Percentiles rank a stretch among this genome's conserved stretches.
These are phyloP conservation scores for Digitonthophagus gazella DNA, from an alignment of 2,888 invertebrate genomes.

Conservation along the genomic window DNA sequence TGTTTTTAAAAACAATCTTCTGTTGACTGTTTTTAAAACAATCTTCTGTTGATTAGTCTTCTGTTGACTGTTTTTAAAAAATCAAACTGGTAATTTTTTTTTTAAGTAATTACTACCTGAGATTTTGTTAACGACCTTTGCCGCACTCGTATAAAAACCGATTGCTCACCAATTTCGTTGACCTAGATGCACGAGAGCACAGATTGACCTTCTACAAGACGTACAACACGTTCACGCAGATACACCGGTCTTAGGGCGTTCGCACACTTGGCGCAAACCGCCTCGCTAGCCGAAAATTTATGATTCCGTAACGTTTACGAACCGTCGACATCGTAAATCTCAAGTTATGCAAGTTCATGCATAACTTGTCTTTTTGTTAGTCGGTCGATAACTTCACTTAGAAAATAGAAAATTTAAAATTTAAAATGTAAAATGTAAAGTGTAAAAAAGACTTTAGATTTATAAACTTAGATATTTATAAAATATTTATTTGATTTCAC, in stretches of 20 bases:
- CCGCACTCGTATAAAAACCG: conserved; percentile 7
- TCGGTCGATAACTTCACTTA: background rate
- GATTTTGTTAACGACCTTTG: conserved; percentile 16
- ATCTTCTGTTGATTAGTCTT: too few relatives aligned
- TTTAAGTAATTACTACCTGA: conserved; percentile 5
- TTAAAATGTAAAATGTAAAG: too few relatives aligned
- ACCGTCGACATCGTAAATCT: background rate
- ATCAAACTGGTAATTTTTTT: too few relatives aligned
- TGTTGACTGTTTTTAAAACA: too few relatives aligned
- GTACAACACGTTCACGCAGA: conserved; percentile 3
- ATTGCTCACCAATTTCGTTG: conserved; percentile 31
- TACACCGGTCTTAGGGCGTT: background rate
- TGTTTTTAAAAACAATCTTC: too few relatives aligned
- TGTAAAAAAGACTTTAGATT: too few relatives aligned
- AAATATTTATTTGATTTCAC: too few relatives aligned
- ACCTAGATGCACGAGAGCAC: conserved; percentile 27
- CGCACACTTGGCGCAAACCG: background rate
- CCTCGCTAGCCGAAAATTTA: background rate
- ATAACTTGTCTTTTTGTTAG: background rate
- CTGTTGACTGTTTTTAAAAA: too few relatives aligned
- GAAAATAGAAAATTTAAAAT: too few relatives aligned
- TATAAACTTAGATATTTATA: too few relatives aligned
- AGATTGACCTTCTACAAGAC: conserved; percentile 18
- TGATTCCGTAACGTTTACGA: background rate
- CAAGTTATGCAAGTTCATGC: background rate